Conservation (phyloP, 2,888 invertebrate genomes). For the Macropis europaea region DNA sequence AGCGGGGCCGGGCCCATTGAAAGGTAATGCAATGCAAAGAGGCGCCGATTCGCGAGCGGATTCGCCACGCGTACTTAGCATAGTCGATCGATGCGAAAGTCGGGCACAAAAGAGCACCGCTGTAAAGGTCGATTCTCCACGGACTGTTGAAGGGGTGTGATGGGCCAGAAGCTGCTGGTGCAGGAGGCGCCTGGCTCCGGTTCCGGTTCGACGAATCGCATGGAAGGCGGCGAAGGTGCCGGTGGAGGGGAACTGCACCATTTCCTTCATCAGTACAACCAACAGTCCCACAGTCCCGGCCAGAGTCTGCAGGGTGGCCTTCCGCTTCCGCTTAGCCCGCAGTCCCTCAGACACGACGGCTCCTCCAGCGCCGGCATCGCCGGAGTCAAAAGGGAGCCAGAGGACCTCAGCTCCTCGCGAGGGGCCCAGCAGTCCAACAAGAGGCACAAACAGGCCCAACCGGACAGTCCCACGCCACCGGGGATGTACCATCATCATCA, state of each 20-base stretch:
- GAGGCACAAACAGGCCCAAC: conserved; percentile 74
- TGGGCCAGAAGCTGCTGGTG: conserved; percentile 78
- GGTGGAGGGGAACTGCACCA: conserved; percentile 81
- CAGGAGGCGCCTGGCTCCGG: conserved; percentile 76
- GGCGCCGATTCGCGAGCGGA: conserved; percentile 20
- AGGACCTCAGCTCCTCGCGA: conserved; percentile 85
- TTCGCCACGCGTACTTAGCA: conserved; percentile 53
- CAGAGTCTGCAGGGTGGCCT: conserved; percentile 81
- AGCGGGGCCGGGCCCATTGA: too few species aligned
- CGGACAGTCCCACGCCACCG: conserved; percentile 77
- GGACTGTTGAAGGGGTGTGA: conserved; percentile 76
- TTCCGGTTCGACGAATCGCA: conserved; percentile 71
- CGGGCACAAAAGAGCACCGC: not conserved
- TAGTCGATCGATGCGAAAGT: conserved; percentile 25
- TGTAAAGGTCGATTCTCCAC: conserved; percentile 54
- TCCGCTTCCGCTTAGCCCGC: conserved; percentile 77
- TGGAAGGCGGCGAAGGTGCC: conserved; percentile 78
- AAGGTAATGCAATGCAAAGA: too few species aligned
- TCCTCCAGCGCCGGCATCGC: conserved; percentile 70
- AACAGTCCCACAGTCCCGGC: conserved; percentile 77
- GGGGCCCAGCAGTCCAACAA: conserved; percentile 74
- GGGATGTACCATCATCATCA: conserved; percentile 79
- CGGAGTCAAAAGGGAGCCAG: conserved; percentile 89
- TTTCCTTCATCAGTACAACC: conserved; percentile 78
- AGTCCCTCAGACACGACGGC: conserved; percentile 76